Conservation (phyloP, 2,113 vertebrate species). For the Chaenogobius annularis region DNA sequence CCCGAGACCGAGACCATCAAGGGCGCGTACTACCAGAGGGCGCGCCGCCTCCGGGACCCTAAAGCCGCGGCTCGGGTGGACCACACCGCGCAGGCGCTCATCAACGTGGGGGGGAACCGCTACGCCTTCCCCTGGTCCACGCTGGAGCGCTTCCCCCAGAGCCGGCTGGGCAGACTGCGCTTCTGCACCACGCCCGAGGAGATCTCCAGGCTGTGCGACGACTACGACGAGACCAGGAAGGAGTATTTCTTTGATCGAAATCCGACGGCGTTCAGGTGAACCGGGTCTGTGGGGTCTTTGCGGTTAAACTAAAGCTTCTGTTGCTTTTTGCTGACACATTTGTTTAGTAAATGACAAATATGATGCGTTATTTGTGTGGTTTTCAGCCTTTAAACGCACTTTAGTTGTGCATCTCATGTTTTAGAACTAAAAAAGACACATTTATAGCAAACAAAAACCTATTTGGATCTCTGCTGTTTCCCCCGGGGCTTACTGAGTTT, state of each 20-base stretch:
- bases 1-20: constrained; percentile 81
- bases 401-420: too few relatives aligned
- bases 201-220: constrained; percentile 87
- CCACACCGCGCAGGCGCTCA: constrained; percentile 81
- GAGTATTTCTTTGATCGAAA: constrained; percentile 96
- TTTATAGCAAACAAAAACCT: too few relatives aligned
- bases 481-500: too few relatives aligned
- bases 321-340: too few relatives aligned
- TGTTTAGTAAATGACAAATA: too few relatives aligned
- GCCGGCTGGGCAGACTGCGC: constrained; percentile 85
- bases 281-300: not conserved
- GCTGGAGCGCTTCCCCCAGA: constrained; percentile 88
- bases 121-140: constrained; percentile 93
- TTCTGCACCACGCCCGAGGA: constrained; percentile 85
- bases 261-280: constrained; percentile 77
- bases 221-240: constrained; percentile 86
- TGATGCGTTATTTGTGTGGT: too few relatives aligned
- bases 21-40: constrained; percentile 86
- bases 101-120: constrained; percentile 91
- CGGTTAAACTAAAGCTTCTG: too few relatives aligned
- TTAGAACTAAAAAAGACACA: too few relatives aligned
- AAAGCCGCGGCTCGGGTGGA: constrained; percentile 66
- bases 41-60: constrained; percentile 70
- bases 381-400: too few relatives aligned
- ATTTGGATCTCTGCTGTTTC: too few relatives aligned